Conservation (phyloP, 2,113 vertebrate genomes). For the Stigmatopora nigra region DNA sequence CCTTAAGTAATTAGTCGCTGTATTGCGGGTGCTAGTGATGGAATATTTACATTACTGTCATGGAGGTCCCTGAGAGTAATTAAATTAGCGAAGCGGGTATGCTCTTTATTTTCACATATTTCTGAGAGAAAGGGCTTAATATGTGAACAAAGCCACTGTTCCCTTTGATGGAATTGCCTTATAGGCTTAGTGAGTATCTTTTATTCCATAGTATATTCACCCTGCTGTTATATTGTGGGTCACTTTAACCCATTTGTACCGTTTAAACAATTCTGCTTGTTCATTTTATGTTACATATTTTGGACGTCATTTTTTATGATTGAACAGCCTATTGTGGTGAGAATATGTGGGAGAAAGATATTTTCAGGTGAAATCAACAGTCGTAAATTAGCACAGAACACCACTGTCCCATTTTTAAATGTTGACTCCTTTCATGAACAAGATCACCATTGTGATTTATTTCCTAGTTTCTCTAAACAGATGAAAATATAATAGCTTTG, state of each 20-base stretch:
- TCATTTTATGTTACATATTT: not conserved
- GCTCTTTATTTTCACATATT: slow-evolving; percentile 69
- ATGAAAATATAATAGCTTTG: too few species aligned
- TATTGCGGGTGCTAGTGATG: slow-evolving; percentile 83
- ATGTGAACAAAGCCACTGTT: slow-evolving; percentile 65
- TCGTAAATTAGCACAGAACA: not conserved
- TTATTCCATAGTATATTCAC: slow-evolving; percentile 59
- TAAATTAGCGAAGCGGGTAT: slow-evolving; percentile 87
- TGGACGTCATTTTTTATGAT: too few species aligned
- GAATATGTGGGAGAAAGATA: not conserved
- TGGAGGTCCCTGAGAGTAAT: slow-evolving; percentile 83
- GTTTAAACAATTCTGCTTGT: not conserved
- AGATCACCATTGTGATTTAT: not conserved
- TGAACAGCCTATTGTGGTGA: not conserved
- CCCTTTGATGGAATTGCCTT: slow-evolving; percentile 59
- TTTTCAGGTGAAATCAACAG: slow-evolving; percentile 11
- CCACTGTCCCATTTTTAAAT: not conserved
- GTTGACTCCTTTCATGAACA: not conserved
- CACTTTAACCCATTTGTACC: not conserved
- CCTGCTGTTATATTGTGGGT: not conserved
- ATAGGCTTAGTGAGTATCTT: slow-evolving; percentile 44
- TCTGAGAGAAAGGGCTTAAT: slow-evolving; percentile 58
- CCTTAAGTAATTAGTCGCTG: slow-evolving; percentile 96
- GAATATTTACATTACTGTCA: slow-evolving; percentile 99
- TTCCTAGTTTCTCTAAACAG: too few species aligned